Evolutionary conservation across 1,140 invertebrate species (phyloP).

Genomic region (Batillaria attramentaria): DNA sequence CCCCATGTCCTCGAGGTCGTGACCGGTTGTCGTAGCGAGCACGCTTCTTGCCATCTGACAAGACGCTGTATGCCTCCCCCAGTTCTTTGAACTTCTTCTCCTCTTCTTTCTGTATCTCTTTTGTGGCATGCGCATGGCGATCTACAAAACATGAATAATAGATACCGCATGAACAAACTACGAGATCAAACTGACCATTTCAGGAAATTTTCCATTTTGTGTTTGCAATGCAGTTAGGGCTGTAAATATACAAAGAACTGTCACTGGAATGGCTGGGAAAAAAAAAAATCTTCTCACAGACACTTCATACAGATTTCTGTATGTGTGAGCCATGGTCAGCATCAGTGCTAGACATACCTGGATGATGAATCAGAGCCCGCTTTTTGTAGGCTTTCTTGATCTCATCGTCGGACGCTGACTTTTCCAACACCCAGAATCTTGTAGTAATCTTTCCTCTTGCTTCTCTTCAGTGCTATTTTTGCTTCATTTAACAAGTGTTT

Average conservation of each 20-base stretch:
- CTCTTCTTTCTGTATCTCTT: slow-evolving; percentile 88
- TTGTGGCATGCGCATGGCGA: slow-evolving; percentile 89
- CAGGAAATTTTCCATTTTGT: not conserved
- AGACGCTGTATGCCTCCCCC: slow-evolving; percentile 69
- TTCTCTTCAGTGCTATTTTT: slow-evolving; percentile 82
- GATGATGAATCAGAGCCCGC: slow-evolving; percentile 97
- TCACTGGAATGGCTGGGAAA: no score
- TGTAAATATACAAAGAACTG: not conserved
- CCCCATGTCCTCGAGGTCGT: slow-evolving; percentile 68
- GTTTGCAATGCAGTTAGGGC: not conserved
- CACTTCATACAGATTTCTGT: no score
- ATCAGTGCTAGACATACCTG: slow-evolving; percentile 76
- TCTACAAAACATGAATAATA: slow-evolving; percentile 74
- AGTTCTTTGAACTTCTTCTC: slow-evolving; percentile 79
- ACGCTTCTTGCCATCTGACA: slow-evolving; percentile 70
- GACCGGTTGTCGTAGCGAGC: slow-evolving; percentile 69
- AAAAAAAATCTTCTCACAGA: no score
- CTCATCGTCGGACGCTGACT: slow-evolving; percentile 93
- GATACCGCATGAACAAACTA: not conserved
- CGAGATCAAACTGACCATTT: slow-evolving; percentile 1
- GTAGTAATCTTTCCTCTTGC: slow-evolving; percentile 92
- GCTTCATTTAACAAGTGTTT: slow-evolving; percentile 81
- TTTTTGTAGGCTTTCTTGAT: slow-evolving; percentile 94
- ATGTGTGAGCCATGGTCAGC: no score
- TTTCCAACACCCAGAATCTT: slow-evolving; percentile 89